phyloP scores from a whole-genome alignment of 2,797 vertebrate species.

The Remorina albescens region DNA sequence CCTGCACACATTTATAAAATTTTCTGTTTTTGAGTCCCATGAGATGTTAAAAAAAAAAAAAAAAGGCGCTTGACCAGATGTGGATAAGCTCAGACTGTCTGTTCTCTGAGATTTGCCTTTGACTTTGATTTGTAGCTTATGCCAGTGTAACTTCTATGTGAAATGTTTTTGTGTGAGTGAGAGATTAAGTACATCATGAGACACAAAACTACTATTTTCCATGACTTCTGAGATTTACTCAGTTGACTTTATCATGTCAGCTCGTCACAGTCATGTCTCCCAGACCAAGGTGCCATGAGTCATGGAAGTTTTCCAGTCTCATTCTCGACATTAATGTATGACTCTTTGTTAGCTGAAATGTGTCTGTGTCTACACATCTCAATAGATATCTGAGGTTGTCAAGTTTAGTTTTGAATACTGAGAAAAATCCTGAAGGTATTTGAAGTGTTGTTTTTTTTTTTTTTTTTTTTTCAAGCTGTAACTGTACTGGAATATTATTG shows the following conservation, averaged over 20 bases:
- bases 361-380: slow-evolving; percentile 13
- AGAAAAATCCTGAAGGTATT: not conserved
- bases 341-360: slow-evolving; percentile 48
- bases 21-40: slow-evolving; percentile 46
- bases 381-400: not conserved
- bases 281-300: slow-evolving; percentile 34
- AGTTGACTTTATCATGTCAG: no score
- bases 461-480: no score
- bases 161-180: not conserved
- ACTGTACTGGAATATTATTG: slow-evolving; percentile 2
- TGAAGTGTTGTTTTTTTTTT: not conserved
- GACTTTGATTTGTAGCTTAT: slow-evolving; percentile 24
- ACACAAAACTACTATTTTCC: no score
- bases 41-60: slow-evolving; percentile 8
- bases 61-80: slow-evolving; percentile 50
- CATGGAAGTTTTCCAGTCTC: slow-evolving; percentile 40
- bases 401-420: not conserved
- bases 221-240: no score
- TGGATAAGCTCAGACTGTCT: slow-evolving; percentile 30
- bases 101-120: slow-evolving; percentile 35
- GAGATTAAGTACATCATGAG: not conserved
- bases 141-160: slow-evolving; percentile 7
- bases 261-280: slow-evolving; percentile 11
- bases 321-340: slow-evolving; percentile 39
- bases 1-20: slow-evolving; percentile 47